Evolutionary conservation across 2,797 vertebrate species (phyloP).

Genomic region (Capromys pilorides): DNA sequence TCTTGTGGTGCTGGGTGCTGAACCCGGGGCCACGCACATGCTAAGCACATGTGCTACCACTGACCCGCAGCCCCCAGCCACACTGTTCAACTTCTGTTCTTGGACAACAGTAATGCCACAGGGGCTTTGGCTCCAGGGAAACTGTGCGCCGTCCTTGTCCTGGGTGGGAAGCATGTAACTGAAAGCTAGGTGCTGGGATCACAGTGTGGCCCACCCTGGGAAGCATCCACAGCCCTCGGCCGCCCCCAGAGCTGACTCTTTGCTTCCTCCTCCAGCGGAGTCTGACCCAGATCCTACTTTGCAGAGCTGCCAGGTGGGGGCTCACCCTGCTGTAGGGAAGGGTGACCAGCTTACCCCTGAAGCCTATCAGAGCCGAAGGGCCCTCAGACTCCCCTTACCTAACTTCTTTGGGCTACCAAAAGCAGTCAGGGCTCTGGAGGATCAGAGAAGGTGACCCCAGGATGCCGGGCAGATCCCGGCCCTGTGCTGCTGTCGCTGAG

Average conservation of each 20-base stretch:
- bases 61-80: background rate
- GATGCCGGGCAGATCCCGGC: background rate
- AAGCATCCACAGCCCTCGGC: fast-evolving
- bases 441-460: too few species aligned
- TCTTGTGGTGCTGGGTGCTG: background rate
- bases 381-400: background rate
- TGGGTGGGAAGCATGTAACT: background rate
- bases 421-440: background rate
- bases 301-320: background rate
- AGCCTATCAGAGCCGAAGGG: background rate
- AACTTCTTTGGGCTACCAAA: background rate
- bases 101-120: background rate
- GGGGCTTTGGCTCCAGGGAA: background rate
- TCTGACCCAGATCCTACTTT: background rate
- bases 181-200: background rate
- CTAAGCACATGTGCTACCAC: background rate
- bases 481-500: too few species aligned
- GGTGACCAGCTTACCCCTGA: background rate
- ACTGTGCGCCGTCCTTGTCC: background rate
- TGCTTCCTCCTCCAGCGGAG: background rate
- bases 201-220: background rate
- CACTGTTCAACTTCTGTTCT: background rate
- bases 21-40: background rate
- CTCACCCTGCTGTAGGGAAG: too few species aligned
- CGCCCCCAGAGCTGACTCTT: too few species aligned